Evolutionary conservation across 2,888 invertebrate genomes (phyloP).

Genomic region (Sceliomorpha sp.): DNA sequence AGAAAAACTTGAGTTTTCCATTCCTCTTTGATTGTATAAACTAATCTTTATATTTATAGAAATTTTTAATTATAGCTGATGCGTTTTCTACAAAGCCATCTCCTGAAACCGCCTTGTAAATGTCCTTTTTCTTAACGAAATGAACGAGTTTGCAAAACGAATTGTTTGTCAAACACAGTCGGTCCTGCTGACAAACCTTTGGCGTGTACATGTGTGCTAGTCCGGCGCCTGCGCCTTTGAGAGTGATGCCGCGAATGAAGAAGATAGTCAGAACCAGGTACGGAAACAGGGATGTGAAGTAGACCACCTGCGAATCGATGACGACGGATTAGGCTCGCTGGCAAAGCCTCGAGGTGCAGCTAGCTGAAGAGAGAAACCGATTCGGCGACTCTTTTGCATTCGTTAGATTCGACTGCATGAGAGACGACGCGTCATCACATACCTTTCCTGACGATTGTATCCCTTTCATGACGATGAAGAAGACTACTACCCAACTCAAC

Average conservation of each 20-base stretch:
- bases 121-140: too few species aligned
- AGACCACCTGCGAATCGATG: slow-evolving; percentile 87
- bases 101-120: too few species aligned
- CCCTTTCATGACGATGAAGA: slow-evolving; percentile 97
- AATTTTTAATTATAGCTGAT: too few species aligned
- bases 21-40: too few species aligned
- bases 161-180: slow-evolving; percentile 2
- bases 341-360: slow-evolving; percentile 29
- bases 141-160: neutral
- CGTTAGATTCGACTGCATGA: slow-evolving; percentile 21
- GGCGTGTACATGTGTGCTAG: slow-evolving; percentile 95
- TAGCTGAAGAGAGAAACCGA: slow-evolving; percentile 38
- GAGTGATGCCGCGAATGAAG: slow-evolving; percentile 93
- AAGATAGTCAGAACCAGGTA: slow-evolving; percentile 96
- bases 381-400: slow-evolving; percentile 45
- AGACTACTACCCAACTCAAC: slow-evolving; percentile 94
- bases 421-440: slow-evolving; percentile 48
- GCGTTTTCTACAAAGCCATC: too few species aligned
- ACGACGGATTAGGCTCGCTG: slow-evolving; percentile 41
- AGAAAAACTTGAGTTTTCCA: too few species aligned
- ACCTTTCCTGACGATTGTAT: slow-evolving; percentile 98
- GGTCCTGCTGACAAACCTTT: slow-evolving; percentile 83
- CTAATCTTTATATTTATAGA: too few species aligned
- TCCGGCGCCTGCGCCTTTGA: slow-evolving; percentile 92
- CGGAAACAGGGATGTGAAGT: slow-evolving; percentile 97